A percentile compares a stretch with the other conserved stretches of the same genome.
Evolutionary conservation across 2,888 invertebrate genomes (phyloP).

Genomic region (Mactromeris polynyma): DNA sequence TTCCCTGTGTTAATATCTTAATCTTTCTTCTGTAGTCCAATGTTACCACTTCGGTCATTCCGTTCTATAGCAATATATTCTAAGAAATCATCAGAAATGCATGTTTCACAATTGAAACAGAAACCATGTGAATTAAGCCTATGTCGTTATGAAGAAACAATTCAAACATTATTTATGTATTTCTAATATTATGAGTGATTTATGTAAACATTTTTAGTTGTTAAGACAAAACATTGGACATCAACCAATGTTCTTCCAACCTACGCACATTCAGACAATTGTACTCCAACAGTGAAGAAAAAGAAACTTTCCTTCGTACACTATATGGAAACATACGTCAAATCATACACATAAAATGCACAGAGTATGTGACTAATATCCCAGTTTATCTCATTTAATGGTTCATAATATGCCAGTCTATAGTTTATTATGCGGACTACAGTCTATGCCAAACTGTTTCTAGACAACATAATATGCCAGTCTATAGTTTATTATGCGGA

Average conservation of each 20-base stretch:
- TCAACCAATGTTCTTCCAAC: neutral
- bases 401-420: neutral
- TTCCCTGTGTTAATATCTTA: too few relatives aligned
- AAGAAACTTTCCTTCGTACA: neutral
- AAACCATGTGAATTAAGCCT: too few relatives aligned
- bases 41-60: too few relatives aligned
- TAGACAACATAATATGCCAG: neutral
- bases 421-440: neutral
- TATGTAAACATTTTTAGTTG: neutral
- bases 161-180: neutral
- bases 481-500: neutral
- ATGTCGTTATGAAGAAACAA: neutral
- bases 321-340: neutral
- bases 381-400: neutral
- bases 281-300: neutral
- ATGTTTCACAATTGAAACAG: too few relatives aligned
- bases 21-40: too few relatives aligned
- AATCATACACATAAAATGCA: neutral
- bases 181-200: neutral
- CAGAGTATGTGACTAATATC: neutral
- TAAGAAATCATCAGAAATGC: too few relatives aligned
- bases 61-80: too few relatives aligned
- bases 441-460: neutral
- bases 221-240: neutral
- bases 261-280: neutral